These are phyloP conservation scores for Protonibea diacanthus DNA, from an alignment of 2,797 vertebrate species.

Conservation along the genomic window DNA sequence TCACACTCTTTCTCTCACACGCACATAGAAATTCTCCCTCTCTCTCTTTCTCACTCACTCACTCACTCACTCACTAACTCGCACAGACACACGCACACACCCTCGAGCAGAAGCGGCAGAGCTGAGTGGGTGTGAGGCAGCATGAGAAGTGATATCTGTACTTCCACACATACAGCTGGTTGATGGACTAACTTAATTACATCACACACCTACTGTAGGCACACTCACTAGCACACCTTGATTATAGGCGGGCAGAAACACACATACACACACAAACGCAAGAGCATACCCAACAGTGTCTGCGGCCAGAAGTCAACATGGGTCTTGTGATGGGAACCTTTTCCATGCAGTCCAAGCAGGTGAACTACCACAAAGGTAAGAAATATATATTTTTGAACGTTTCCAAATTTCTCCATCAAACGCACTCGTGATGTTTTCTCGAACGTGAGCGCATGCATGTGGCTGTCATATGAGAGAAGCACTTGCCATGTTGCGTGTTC, in stretches of 20 bases:
- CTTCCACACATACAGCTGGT: conserved; percentile 66
- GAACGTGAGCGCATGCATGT: conserved; percentile 17
- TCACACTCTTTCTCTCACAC: conserved; percentile 51
- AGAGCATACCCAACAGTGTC: conserved; percentile 46
- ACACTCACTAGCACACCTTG: conserved; percentile 48
- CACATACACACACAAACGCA: conserved; percentile 12
- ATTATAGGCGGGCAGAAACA: conserved; percentile 26
- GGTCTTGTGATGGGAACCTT: conserved; percentile 86
- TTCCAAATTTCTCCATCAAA: not conserved
- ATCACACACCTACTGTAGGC: conserved; percentile 44
- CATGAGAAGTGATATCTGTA: conserved; percentile 76
- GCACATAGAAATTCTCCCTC: conserved; percentile 23
- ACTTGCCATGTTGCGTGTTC: conserved; percentile 49
- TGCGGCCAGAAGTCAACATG: conserved; percentile 79
- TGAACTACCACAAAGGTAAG: conserved; percentile 86
- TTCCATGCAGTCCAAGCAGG: conserved; percentile 84
- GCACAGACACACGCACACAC: conserved; percentile 55
- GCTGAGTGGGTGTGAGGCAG: conserved; percentile 72
- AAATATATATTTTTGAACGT: not conserved
- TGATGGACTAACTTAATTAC: conserved; percentile 77
- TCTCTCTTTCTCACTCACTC: conserved; percentile 41
- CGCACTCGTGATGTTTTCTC: not conserved
- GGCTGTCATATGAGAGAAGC: conserved; percentile 29
- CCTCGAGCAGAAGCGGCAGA: conserved; percentile 73
- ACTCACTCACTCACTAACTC: conserved; percentile 42